Conservation (phyloP, 2,113 vertebrate species). For the Pangasianodon hypophthalmus region DNA sequence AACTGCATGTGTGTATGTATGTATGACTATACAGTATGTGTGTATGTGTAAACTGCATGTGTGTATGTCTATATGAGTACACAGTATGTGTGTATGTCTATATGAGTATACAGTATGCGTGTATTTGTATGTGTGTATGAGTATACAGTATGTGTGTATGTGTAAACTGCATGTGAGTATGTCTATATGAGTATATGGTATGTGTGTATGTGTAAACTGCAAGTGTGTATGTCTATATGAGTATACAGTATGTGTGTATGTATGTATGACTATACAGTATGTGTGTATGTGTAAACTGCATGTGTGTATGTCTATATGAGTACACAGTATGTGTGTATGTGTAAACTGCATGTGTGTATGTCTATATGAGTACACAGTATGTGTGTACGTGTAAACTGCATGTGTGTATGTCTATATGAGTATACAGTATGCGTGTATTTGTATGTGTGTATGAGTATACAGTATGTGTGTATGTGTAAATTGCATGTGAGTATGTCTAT, state of each 20-base stretch:
- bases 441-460: background rate
- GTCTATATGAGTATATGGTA: no score
- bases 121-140: background rate
- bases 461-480: background rate
- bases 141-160: background rate
- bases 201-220: no score
- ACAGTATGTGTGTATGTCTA: background rate
- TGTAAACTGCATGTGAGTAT: background rate
- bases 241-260: background rate
- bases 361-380: background rate
- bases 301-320: background rate
- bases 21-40: background rate
- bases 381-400: background rate
- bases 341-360: background rate
- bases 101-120: no score
- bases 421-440: background rate
- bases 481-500: background rate
- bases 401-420: background rate
- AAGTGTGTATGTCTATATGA: background rate
- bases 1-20: background rate
- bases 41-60: background rate
- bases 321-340: background rate
- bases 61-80: background rate
- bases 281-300: background rate
- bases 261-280: background rate